Base-by-base conservation (phyloP, 2,888 invertebrate genomes). In the Phalangium opilio region DNA sequence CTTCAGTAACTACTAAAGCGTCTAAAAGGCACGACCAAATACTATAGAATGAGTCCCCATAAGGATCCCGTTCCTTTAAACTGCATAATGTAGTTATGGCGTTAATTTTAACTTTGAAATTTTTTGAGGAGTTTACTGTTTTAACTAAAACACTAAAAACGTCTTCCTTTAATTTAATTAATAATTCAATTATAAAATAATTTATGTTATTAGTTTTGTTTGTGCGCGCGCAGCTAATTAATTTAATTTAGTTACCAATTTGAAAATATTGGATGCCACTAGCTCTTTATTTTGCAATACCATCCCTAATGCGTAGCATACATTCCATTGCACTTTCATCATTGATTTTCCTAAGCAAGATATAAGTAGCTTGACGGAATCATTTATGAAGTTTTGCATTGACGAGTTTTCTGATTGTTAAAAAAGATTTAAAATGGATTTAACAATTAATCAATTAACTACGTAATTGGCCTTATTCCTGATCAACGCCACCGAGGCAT, bases 41-140 rank as follows among this genome's bases (percentile, higher is more conserved):
- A 14, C 59, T 56, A 1, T 70, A 62, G 58, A 74, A 79, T 54
- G 76, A 73, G 3, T 64, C 64, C 0, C 78, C 83, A 59, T 81
- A 85, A 45, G 74, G 70, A 20, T 67, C 58, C n/a, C 83, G 70
- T 63, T 61, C n/a, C 77, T 75, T 49, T 74, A 75, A 11, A 74
- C 75, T 50, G 2, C 64, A 58, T 32, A 90, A 64, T 1, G 87
- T 85, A 48, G 75, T 71, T 1, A 83, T 81, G 2, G 87, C 87
- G 66, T 83, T 87, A 50, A 84, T 86, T 27, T 89, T 77, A 5
- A 90, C 90, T 72, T 90, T 90, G 56, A 87, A 81, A 64, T 89
- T 89, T 48, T 77, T 75, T 64, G 81, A 83, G 51, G 76, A 75
- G 43, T 77, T 74, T 0, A 83, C 76, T 15, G 84, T 63, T 3